Evolutionary conservation across 2,113 vertebrate species (phyloP).

Genomic region (Mastomys natalensis): DNA sequence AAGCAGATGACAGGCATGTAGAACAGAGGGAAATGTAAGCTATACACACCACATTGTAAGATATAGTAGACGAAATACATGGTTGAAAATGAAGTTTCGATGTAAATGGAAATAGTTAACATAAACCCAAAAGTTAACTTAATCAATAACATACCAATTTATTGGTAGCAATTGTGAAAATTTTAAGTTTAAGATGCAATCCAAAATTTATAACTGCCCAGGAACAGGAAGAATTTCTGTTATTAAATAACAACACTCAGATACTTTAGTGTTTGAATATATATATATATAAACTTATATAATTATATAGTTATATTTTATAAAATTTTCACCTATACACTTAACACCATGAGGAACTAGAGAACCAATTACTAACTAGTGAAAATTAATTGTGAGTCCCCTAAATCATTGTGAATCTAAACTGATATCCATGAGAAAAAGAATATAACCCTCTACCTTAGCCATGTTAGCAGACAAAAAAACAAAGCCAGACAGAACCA

Average conservation of each 20-base stretch:
- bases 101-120: neutral
- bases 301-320: no score
- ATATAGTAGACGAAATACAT: neutral
- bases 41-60: neutral
- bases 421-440: neutral
- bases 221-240: neutral
- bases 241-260: neutral
- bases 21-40: neutral
- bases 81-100: constrained; percentile 28
- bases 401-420: neutral
- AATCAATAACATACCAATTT: neutral
- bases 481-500: neutral
- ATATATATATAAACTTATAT: no score
- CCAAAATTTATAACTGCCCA: neutral
- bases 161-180: neutral
- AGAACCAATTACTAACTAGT: neutral
- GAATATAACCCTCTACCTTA: neutral
- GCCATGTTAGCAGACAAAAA: neutral
- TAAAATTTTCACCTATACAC: neutral
- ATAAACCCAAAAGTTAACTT: neutral
- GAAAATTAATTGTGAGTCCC: neutral
- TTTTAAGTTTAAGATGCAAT: neutral
- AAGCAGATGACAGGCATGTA: neutral
- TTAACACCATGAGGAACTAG: neutral
- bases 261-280: neutral